Conservation (phyloP, 2,797 vertebrate species). For the Erithacus rubecula region DNA sequence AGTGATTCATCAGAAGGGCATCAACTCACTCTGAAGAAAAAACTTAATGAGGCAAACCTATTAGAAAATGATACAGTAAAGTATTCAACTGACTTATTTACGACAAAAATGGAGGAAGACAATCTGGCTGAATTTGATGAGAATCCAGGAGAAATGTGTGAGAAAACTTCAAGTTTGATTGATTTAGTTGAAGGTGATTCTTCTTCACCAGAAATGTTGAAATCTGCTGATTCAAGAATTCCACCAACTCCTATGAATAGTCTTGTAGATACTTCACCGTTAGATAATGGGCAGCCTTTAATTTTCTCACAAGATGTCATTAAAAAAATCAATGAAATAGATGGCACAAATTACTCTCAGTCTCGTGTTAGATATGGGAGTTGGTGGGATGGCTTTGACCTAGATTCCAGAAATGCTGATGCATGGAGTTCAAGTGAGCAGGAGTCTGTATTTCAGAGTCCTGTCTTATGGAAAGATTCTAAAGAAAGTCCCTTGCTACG, state of each 20-base stretch:
- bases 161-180: slow-evolving; percentile 61
- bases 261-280: slow-evolving; percentile 84
- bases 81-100: slow-evolving; percentile 72
- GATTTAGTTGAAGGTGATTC: slow-evolving; percentile 64
- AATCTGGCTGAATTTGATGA: slow-evolving; percentile 80
- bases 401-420: slow-evolving; percentile 76
- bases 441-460: slow-evolving; percentile 77
- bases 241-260: slow-evolving; percentile 91
- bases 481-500: slow-evolving; percentile 45
- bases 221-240: slow-evolving; percentile 77
- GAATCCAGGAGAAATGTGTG: slow-evolving; percentile 60
- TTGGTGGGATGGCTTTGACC: slow-evolving; percentile 87
- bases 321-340: slow-evolving; percentile 81
- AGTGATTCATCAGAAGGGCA: slow-evolving; percentile 75
- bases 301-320: slow-evolving; percentile 85
- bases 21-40: slow-evolving; percentile 61
- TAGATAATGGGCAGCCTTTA: slow-evolving; percentile 78
- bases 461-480: slow-evolving; percentile 73
- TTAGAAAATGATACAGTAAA: slow-evolving; percentile 69
- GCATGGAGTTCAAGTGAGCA: slow-evolving; percentile 78
- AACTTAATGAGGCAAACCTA: slow-evolving; percentile 27
- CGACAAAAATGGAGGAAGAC: slow-evolving; percentile 72
- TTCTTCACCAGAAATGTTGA: slow-evolving; percentile 66
- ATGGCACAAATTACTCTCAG: slow-evolving; percentile 73
- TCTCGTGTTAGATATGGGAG: slow-evolving; percentile 75